A percentile compares a stretch with the other conserved stretches of the same genome.
phyloP scores from a whole-genome alignment of 2,113 vertebrate genomes.

The Lonchura striata region DNA sequence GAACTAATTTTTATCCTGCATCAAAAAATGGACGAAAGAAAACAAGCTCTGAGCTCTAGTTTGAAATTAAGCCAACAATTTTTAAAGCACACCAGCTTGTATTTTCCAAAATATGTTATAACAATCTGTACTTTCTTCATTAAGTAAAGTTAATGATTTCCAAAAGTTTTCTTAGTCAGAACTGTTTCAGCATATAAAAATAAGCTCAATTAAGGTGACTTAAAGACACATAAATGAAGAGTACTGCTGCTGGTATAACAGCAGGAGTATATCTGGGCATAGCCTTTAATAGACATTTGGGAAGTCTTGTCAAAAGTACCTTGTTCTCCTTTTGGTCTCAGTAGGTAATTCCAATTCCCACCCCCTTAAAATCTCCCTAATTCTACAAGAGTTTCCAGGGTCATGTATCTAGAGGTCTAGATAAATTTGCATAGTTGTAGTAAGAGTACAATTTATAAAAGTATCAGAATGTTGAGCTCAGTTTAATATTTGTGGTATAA shows the following conservation, averaged over 20 bases:
- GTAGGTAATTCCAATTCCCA: not conserved
- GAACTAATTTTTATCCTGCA: not conserved
- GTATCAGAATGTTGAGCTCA: not conserved
- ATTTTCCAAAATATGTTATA: constrained; percentile 39
- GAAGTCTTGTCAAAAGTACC: not conserved
- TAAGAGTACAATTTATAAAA: not conserved
- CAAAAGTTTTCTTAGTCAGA: constrained; percentile 26
- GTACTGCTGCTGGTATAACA: not conserved
- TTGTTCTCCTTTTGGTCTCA: not conserved
- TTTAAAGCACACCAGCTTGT: constrained; percentile 8
- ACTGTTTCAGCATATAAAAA: not conserved
- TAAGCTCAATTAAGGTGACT: not conserved
- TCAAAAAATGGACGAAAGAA: not conserved
- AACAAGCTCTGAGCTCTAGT: not conserved
- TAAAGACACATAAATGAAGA: not conserved
- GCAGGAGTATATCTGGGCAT: not conserved
- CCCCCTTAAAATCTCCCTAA: not conserved
- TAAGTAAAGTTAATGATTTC: constrained; percentile 36
- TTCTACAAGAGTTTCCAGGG: not conserved
- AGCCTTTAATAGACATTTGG: not conserved
- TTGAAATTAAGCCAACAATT: not conserved
- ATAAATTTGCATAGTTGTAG: not conserved
- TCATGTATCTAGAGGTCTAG: not conserved
- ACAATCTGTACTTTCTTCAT: constrained; percentile 29
- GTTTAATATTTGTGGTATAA: not conserved